These are phyloP conservation scores for Gavia stellata DNA, from an alignment of 2,113 vertebrate species.

Conservation along the genomic window DNA sequence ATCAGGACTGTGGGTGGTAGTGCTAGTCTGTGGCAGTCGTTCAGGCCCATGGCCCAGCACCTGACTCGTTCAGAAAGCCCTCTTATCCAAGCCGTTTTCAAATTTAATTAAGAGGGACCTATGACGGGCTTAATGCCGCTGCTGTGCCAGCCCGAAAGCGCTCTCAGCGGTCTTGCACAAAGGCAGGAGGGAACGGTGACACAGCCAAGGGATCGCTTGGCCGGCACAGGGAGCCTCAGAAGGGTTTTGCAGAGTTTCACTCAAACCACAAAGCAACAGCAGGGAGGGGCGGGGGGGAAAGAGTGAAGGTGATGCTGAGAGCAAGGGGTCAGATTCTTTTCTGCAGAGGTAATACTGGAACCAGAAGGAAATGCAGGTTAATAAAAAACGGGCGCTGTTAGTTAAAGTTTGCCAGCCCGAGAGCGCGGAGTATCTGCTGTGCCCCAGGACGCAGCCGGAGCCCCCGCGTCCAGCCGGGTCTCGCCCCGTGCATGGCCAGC, in stretches of 20 bases:
- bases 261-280: not conserved
- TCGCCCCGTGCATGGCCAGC: accelerated
- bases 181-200: not conserved
- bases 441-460: not conserved
- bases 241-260: not conserved
- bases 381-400: not conserved
- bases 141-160: not conserved
- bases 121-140: not conserved
- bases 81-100: constrained; percentile 54
- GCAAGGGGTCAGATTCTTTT: constrained; percentile 13
- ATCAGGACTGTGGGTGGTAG: constrained; percentile 81
- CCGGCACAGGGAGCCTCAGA: not conserved
- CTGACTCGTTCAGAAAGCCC: constrained; percentile 71
- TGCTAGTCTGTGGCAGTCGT: constrained; percentile 81
- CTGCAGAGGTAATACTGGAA: not conserved
- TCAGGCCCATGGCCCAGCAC: constrained; percentile 73
- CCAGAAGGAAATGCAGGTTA: not conserved
- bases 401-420: not conserved
- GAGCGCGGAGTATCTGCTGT: not conserved
- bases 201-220: not conserved
- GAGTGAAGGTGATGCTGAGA: not conserved
- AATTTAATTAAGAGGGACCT: constrained; percentile 68
- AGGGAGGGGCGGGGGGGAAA: accelerated
- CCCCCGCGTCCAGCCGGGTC: not conserved
- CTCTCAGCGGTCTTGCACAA: not conserved